Conservation (phyloP, 1,140 invertebrate species). For the Pristionchus pacificus region DNA sequence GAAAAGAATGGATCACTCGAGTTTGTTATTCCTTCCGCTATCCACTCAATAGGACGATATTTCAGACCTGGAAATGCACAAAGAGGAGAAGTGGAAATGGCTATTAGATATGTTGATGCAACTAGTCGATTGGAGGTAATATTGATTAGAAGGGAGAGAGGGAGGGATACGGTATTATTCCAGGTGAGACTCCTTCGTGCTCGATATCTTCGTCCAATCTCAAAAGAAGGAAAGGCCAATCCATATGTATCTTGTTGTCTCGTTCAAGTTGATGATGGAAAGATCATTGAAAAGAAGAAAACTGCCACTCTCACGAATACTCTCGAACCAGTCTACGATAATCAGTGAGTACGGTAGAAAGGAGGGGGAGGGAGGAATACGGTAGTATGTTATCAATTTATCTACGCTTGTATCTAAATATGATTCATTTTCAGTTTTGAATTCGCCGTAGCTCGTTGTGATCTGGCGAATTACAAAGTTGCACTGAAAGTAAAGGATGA, state of each 20-base stretch:
- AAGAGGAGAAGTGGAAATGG: conserved; percentile 35
- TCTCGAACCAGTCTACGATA: conserved; percentile 47
- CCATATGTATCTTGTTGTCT: conserved; percentile 42
- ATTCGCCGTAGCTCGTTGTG: conserved; percentile 44
- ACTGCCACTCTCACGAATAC: conserved; percentile 39
- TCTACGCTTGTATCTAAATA: background rate
- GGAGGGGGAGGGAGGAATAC: too few species aligned
- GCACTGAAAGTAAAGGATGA: conserved; percentile 48
- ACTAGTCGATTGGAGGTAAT: conserved; percentile 39
- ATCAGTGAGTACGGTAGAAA: conserved; percentile 32
- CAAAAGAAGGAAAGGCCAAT: conserved; percentile 35
- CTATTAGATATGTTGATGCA: conserved; percentile 41
- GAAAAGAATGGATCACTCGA: background rate
- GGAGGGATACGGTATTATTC: too few species aligned
- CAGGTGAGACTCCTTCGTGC: conserved; percentile 11
- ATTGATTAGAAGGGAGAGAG: too few species aligned
- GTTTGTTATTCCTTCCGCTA: too few species aligned
- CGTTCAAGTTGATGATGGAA: conserved; percentile 27
- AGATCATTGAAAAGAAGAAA: conserved; percentile 32
- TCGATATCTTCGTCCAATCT: conserved; percentile 35
- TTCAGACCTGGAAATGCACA: conserved; percentile 11
- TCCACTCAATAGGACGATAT: background rate
- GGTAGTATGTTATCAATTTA: background rate
- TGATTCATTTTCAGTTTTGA: conserved; percentile 45
- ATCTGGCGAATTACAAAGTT: conserved; percentile 45